A percentile compares a stretch with the other conserved stretches of the same genome.
These are phyloP conservation scores for Palythoa heliodiscus DNA, from an alignment of 92 coral and sea anemone genomes.

Conservation along the genomic window DNA sequence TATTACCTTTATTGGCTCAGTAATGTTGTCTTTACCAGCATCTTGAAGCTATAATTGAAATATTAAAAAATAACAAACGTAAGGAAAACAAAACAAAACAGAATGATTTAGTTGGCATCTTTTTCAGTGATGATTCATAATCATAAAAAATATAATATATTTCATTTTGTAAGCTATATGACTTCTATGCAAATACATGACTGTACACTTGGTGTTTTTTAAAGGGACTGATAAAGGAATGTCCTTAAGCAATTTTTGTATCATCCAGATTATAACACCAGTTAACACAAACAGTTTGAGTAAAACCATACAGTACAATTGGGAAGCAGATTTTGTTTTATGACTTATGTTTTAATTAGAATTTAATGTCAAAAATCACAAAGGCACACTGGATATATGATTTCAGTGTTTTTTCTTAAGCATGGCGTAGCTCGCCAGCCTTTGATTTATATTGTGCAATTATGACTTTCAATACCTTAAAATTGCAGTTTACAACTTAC, in stretches of 20 bases:
- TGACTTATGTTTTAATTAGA: neutral
- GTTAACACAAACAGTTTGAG: neutral
- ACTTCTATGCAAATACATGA: conserved; percentile 5
- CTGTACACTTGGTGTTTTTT: neutral
- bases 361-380: neutral
- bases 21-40: conserved; percentile 19
- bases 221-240: neutral
- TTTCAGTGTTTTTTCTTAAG: neutral
- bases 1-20: conserved; percentile 28
- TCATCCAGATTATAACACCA: neutral
- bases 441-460: neutral
- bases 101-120: conserved; percentile 9
- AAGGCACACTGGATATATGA: neutral
- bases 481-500: neutral
- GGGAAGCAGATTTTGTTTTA: conserved; percentile 1
- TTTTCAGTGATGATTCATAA: neutral
- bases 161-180: neutral
- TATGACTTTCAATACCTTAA: neutral
- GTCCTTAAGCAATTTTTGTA: neutral
- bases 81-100: neutral
- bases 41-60: conserved; percentile 31
- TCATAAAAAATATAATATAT: neutral
- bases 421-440: neutral
- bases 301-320: neutral
- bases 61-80: neutral